Conservation (phyloP, 2,888 invertebrate genomes). For the Gisinianus flammeolus region DNA sequence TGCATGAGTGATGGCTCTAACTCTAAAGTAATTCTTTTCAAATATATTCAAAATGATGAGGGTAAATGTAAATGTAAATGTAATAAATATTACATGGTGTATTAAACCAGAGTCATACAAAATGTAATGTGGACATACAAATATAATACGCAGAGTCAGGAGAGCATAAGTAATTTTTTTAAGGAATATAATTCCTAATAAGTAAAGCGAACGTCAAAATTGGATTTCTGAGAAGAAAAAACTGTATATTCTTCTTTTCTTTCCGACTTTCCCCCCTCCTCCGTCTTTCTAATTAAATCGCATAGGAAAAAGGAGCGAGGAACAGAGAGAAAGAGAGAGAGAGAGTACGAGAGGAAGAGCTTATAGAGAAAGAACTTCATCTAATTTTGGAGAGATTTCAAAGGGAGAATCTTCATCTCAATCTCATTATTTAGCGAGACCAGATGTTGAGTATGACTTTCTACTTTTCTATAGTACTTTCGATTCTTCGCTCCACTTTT, state of each 20-base stretch:
- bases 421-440: constrained; percentile 9
- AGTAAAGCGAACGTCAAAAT: background rate
- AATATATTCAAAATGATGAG: too few relatives aligned
- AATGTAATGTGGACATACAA: too few relatives aligned
- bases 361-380: background rate
- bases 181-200: constrained; percentile 1
- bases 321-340: too few relatives aligned
- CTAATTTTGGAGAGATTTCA: constrained; percentile 18
- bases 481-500: too few relatives aligned
- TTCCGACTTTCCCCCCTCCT: background rate
- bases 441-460: constrained; percentile 4
- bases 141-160: too few relatives aligned
- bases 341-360: background rate
- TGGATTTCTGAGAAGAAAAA: background rate
- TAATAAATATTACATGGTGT: too few relatives aligned
- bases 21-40: too few relatives aligned
- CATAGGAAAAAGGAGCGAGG: background rate
- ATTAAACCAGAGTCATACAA: too few relatives aligned
- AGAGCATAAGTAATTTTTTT: background rate
- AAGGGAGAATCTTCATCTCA: constrained; percentile 13
- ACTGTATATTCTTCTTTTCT: too few relatives aligned
- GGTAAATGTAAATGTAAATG: too few relatives aligned
- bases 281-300: background rate
- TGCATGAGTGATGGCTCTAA: too few relatives aligned
- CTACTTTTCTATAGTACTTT: background rate